Conservation (phyloP, 2,113 vertebrate genomes). For the Ailuropoda melanoleuca region DNA sequence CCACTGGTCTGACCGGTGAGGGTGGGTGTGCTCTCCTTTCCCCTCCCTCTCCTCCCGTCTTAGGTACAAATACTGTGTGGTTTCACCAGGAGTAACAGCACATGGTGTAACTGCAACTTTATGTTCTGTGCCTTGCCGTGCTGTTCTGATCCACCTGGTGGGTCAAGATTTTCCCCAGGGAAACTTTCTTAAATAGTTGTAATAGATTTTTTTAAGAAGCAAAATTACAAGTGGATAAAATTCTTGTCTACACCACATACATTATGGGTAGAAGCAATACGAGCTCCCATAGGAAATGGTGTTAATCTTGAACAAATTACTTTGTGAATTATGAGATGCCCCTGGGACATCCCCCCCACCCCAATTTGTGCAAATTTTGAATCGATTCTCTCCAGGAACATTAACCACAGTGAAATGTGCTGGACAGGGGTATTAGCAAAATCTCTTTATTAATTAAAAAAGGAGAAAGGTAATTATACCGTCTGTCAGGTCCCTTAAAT, state of each 20-base stretch:
- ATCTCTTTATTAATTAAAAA: slow-evolving; percentile 38
- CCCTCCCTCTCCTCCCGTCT: slow-evolving; percentile 61
- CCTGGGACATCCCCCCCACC: background rate
- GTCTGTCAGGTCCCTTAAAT: background rate
- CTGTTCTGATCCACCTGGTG: background rate
- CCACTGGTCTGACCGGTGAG: slow-evolving; percentile 25
- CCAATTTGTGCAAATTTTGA: background rate
- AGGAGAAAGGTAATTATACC: background rate
- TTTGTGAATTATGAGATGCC: slow-evolving; percentile 48
- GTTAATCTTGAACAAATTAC: slow-evolving; percentile 27
- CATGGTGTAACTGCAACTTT: background rate
- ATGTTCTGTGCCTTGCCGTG: background rate
- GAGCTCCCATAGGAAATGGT: background rate
- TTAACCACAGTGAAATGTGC: slow-evolving; percentile 3
- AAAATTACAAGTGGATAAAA: slow-evolving; percentile 16
- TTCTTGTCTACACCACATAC: background rate
- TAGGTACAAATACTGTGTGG: slow-evolving; percentile 41
- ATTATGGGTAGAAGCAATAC: background rate
- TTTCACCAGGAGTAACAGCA: background rate
- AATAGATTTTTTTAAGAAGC: background rate
- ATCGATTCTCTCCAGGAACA: background rate
- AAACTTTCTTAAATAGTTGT: background rate
- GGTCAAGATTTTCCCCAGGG: background rate
- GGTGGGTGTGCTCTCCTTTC: slow-evolving; percentile 46
- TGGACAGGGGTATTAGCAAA: background rate